Conservation (phyloP, 2,888 invertebrate species). For the Omphaloscelis lunosa region DNA sequence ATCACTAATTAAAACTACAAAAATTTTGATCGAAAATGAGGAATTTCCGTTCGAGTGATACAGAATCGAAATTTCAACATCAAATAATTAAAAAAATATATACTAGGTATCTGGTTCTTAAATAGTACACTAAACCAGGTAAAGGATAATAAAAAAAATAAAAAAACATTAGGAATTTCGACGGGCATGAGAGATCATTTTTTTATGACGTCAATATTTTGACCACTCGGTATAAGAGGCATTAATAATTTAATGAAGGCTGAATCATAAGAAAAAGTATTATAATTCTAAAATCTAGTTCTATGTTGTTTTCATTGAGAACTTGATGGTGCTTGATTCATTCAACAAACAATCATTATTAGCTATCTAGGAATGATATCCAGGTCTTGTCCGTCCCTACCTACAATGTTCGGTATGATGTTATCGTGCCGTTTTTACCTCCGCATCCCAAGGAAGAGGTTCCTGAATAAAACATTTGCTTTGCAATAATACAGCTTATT, state of each 20-base stretch:
- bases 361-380: conserved; percentile 12
- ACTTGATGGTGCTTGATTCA: not conserved
- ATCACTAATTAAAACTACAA: too few relatives aligned
- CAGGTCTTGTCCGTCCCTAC: not conserved
- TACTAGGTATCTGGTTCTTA: too few relatives aligned
- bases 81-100: too few relatives aligned
- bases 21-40: too few relatives aligned
- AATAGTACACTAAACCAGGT: too few relatives aligned
- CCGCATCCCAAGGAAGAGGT: conserved; percentile 21
- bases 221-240: not conserved
- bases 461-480: conserved; percentile 60
- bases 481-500: conserved; percentile 63
- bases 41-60: too few relatives aligned
- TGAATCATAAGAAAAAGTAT: conserved; percentile 7
- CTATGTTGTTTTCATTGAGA: conserved; percentile 2
- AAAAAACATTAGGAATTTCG: too few relatives aligned
- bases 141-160: too few relatives aligned
- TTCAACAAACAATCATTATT: conserved; percentile 11
- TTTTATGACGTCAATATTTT: too few relatives aligned
- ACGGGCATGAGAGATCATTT: too few relatives aligned
- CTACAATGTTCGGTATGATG: conserved; percentile 32
- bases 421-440: conserved; percentile 51
- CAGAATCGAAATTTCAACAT: too few relatives aligned
- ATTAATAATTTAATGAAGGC: too few relatives aligned
- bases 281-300: conserved; percentile 14